Percentiles rank a stretch among this genome's conserved stretches.
Conservation (phyloP, 2,113 vertebrate genomes). For the Lucifuga dentata region DNA sequence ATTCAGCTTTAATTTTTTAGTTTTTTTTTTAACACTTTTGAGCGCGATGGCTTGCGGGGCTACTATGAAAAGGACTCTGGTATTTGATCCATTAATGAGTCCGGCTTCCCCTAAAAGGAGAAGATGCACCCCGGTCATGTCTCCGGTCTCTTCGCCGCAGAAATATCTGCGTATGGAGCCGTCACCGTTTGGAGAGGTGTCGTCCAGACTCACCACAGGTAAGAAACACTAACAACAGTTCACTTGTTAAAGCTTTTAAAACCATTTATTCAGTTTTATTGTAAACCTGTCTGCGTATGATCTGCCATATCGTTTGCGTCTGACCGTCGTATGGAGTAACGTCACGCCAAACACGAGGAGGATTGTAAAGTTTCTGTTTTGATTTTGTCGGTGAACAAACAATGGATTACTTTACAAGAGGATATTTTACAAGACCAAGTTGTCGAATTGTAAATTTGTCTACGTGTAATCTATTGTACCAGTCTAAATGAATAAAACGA, state of each 20-base stretch:
- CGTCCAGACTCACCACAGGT: constrained; percentile 94
- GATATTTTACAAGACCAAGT: too few species aligned
- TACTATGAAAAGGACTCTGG: constrained; percentile 96
- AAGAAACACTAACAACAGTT: not conserved
- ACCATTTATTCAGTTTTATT: accelerated
- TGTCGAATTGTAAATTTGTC: too few species aligned
- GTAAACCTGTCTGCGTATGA: not conserved
- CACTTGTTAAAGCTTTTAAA: not conserved
- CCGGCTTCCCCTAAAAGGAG: constrained; percentile 91
- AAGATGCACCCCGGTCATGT: constrained; percentile 89
- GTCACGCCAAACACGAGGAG: too few species aligned
- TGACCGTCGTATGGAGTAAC: too few species aligned
- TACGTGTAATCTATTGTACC: too few species aligned
- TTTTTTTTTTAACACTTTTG: not conserved
- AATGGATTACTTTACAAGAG: too few species aligned
- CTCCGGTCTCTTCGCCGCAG: constrained; percentile 89
- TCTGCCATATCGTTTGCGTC: too few species aligned
- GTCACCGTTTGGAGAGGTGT: constrained; percentile 94
- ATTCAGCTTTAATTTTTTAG: constrained; percentile 4
- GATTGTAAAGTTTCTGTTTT: too few species aligned
- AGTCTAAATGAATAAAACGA: too few species aligned
- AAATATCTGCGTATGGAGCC: constrained; percentile 96
- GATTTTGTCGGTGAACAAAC: too few species aligned
- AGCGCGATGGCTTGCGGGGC: constrained; percentile 93
- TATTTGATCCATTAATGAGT: constrained; percentile 94